A percentile compares a stretch with the other conserved stretches of the same genome.
These are phyloP conservation scores for Hoplodrina blanda DNA, from an alignment of 2,888 invertebrate genomes.

Conservation along the genomic window DNA sequence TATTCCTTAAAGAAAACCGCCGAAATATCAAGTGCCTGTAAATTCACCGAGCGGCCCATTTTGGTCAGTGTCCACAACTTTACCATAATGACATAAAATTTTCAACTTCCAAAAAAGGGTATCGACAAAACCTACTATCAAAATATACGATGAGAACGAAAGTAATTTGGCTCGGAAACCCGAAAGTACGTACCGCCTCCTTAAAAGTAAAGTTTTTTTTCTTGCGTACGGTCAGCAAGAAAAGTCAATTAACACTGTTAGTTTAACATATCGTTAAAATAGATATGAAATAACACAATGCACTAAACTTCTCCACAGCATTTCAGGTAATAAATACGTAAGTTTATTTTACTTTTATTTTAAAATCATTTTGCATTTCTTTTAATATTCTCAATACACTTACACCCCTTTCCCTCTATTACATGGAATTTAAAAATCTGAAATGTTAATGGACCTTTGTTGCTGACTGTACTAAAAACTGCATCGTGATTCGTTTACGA, in stretches of 20 bases:
- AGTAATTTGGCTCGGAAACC: constrained; percentile 42
- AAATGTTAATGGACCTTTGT: too few species aligned
- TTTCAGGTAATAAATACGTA: too few species aligned
- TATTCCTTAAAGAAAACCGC: neutral
- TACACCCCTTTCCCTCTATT: too few species aligned
- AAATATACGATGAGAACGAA: constrained; percentile 57
- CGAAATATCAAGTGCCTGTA: neutral
- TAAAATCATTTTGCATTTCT: too few species aligned
- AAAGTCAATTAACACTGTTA: too few species aligned
- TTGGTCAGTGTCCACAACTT: too few species aligned
- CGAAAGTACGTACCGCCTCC: constrained; percentile 18
- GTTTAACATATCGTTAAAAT: too few species aligned
- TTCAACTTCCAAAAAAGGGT: constrained; percentile 16
- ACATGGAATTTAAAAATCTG: too few species aligned
- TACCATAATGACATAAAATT: neutral
- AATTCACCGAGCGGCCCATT: neutral
- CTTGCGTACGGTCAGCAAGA: constrained; percentile 16
- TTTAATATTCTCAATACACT: too few species aligned
- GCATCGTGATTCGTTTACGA: constrained; percentile 47
- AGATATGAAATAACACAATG: too few species aligned
- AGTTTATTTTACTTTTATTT: too few species aligned
- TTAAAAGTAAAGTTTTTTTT: constrained; percentile 46
- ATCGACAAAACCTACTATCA: constrained; percentile 18
- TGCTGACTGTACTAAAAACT: constrained; percentile 32
- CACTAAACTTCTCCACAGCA: too few species aligned